Conservation (phyloP, 2,888 invertebrate species). For the Megaustenia siamemsis region DNA sequence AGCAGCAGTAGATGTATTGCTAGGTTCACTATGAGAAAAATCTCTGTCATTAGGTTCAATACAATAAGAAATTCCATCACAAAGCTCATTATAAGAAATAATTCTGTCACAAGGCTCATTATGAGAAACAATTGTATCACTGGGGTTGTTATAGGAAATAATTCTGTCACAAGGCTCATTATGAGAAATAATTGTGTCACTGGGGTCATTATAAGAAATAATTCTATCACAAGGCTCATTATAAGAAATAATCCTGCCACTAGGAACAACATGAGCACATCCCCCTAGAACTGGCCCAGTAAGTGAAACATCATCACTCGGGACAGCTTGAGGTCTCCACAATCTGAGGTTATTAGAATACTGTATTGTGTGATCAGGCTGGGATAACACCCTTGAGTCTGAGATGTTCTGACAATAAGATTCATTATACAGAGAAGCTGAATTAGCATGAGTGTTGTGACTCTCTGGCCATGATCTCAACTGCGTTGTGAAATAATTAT, state of each 20-base stretch:
- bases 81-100: not conserved
- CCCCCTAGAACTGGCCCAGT: not conserved
- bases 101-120: not conserved
- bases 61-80: no score
- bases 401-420: not conserved
- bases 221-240: not conserved
- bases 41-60: not conserved
- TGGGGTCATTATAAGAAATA: not conserved
- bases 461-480: constrained; percentile 13
- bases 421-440: not conserved
- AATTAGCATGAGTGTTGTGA: not conserved
- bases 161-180: not conserved
- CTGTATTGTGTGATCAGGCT: not conserved
- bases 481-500: constrained; percentile 7
- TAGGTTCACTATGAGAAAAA: not conserved
- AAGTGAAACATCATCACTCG: not conserved
- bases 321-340: not conserved
- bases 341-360: not conserved
- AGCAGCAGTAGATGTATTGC: not conserved
- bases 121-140: not conserved
- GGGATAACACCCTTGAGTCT: not conserved
- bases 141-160: not conserved
- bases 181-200: not conserved
- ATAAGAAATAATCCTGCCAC: not conserved
- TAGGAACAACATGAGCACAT: not conserved